Percentiles rank a stretch among this genome's conserved stretches.
Evolutionary conservation across 2,113 vertebrate species (phyloP).

Genomic region (Oostethus manadensis): DNA sequence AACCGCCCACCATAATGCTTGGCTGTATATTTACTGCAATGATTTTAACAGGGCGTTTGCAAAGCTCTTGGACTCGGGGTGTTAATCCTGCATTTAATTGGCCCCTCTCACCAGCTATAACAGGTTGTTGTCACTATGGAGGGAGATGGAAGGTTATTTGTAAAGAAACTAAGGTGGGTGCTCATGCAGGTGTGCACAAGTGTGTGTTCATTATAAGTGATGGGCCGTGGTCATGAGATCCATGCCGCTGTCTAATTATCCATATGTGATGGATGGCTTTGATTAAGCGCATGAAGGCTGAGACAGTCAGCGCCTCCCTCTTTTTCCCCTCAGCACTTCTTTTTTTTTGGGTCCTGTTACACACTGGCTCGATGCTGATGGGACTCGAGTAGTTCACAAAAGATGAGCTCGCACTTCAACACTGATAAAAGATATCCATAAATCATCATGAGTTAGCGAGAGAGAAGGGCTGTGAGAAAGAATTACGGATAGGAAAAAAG

Average conservation of each 20-base stretch:
- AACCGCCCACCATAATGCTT: not conserved
- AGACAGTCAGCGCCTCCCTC: conserved; percentile 25
- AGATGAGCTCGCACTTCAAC: conserved; percentile 54
- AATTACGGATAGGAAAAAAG: conserved; percentile 15
- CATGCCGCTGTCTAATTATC: conserved; percentile 65
- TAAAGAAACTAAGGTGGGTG: conserved; percentile 5
- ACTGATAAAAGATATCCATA: conserved; percentile 59
- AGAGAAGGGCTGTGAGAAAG: conserved; percentile 2
- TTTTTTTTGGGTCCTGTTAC: not conserved
- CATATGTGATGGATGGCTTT: conserved; percentile 64
- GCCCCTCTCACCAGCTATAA: not conserved
- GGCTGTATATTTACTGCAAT: not conserved
- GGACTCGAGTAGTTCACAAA: conserved; percentile 50
- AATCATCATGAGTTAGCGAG: conserved; percentile 38
- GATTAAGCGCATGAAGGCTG: conserved; percentile 59
- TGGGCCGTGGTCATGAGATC: conserved; percentile 46
- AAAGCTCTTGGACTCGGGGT: not conserved
- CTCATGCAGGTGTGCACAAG: not conserved
- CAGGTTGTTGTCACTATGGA: not conserved
- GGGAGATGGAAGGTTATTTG: conserved; percentile 11
- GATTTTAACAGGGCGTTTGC: not conserved
- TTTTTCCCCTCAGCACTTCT: not conserved
- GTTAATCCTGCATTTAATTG: conserved; percentile 1
- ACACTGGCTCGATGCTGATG: conserved; percentile 21
- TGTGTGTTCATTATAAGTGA: conserved; percentile 24